These are phyloP conservation scores for Clistopyga incitator DNA, from an alignment of 2,888 invertebrate genomes.

Conservation along the genomic window DNA sequence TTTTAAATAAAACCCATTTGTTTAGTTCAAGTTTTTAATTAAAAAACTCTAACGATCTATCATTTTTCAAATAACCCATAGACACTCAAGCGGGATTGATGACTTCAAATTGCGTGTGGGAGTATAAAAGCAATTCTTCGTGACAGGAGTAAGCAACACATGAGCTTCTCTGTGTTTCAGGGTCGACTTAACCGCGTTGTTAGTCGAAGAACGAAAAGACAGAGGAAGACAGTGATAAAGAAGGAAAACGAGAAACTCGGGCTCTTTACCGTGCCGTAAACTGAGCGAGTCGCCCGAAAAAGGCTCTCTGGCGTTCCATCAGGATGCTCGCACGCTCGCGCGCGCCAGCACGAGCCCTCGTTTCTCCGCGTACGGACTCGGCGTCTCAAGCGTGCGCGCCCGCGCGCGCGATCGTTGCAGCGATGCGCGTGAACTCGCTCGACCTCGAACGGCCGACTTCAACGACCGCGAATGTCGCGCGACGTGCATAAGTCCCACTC, in stretches of 20 bases:
- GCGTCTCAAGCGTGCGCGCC: slow-evolving; percentile 27
- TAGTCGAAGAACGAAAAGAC: slow-evolving; percentile 29
- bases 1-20: background rate
- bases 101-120: slow-evolving; percentile 31
- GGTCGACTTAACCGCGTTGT: slow-evolving; percentile 56
- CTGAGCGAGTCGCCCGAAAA: slow-evolving; percentile 65
- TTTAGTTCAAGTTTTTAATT: background rate
- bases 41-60: background rate
- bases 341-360: slow-evolving; percentile 65
- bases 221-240: slow-evolving; percentile 13
- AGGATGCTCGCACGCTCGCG: slow-evolving; percentile 60
- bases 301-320: slow-evolving; percentile 64
- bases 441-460: slow-evolving; percentile 82
- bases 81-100: slow-evolving; percentile 21
- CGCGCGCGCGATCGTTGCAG: slow-evolving; percentile 8
- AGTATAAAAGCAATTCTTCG: slow-evolving; percentile 11
- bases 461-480: slow-evolving; percentile 80
- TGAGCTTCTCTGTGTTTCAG: slow-evolving; percentile 50
- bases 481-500: slow-evolving; percentile 61
- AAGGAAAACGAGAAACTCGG: slow-evolving; percentile 24
- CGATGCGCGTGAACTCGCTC: slow-evolving; percentile 78
- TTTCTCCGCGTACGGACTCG: slow-evolving; percentile 67
- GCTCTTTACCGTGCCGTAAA: slow-evolving; percentile 49
- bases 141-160: background rate
- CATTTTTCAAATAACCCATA: background rate